Base-by-base conservation (phyloP, 2,888 invertebrate genomes). In the Plagiodera versicolora region DNA sequence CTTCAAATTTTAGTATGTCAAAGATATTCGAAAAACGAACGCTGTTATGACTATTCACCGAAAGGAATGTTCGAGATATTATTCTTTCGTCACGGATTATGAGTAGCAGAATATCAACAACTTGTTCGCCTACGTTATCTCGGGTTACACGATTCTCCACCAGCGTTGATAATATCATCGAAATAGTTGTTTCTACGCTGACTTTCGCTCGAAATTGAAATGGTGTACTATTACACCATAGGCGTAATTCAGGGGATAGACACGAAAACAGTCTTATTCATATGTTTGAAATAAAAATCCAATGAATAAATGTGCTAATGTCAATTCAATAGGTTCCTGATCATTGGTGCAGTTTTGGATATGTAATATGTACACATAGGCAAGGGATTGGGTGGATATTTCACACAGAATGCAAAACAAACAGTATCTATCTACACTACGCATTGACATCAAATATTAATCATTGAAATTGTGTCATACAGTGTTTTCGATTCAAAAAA, bases 11-110 rank as follows among this genome's bases (percentile, higher is more conserved):
- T 3, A 39, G 39, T 39, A 9, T 11, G 11, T 32, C 11, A 1
- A 11, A 2, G 11, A 9, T 32, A 32, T 39, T 24, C 14, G 39
- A 14, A 53, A 65, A 66, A 62, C 62, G 64, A 64, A 64, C 49
- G 62, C 54, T 68, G 67, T 68, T 68, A 67, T 67, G 66, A 60
- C 68, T 67, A 64, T 58, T 45, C 44, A 50, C 45, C 47, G 45
- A 47, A 32, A 61, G 59, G 64, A 68, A 67, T 67, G 65, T 52
- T 47, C 58, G 52, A 58, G 60, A 67, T 63, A 65, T 63, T 59
- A 53, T 58, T 55, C 57, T 51, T 61, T 63, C 52, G 65, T 63
- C 67, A 68, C 63, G 67, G 60, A 65, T 63, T 53, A 39, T 39
- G 53, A 44, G 53, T 51, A 18, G 30, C 24, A 53, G 44, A 53